A percentile compares a stretch with the other conserved stretches of the same genome.
phyloP scores from a whole-genome alignment of 2,888 invertebrate genomes.

The Helobdella robusta region DNA sequence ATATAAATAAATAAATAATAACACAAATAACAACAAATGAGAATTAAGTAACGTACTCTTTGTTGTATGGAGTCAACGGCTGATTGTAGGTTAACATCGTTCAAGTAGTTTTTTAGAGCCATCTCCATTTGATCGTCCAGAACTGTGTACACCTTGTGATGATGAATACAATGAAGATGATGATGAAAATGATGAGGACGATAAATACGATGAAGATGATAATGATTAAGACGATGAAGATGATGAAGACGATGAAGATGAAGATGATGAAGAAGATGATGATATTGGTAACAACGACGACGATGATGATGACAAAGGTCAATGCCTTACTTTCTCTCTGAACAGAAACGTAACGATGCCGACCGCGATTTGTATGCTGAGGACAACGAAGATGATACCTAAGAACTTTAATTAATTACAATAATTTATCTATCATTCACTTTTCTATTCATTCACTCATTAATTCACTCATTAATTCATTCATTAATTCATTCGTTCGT shows the following conservation, averaged over 20 bases:
- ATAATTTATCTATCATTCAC: conserved; percentile 3
- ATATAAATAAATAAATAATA: background rate
- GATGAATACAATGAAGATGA: background rate
- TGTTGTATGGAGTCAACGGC: conserved; percentile 27
- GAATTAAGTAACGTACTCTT: background rate
- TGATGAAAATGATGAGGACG: background rate
- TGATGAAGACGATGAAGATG: background rate
- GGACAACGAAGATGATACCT: conserved; percentile 19
- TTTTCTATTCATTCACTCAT: background rate
- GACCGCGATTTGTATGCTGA: conserved; percentile 25
- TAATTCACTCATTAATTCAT: background rate
- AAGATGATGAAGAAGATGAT: background rate
- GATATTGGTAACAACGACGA: too few species aligned
- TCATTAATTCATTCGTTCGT: too few species aligned
- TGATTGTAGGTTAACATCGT: conserved; percentile 1
- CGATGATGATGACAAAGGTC: too few species aligned
- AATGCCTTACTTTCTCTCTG: conserved; percentile 13
- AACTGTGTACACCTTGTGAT: conserved; percentile 7
- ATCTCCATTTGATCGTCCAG: conserved; percentile 25
- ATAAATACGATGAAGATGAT: background rate
- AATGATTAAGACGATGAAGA: background rate
- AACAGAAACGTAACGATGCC: conserved; percentile 26
- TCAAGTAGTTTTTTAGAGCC: conserved; percentile 19
- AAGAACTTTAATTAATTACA: conserved; percentile 22
- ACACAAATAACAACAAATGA: background rate